These are phyloP conservation scores for Anarhynchus alexandrinus DNA, from an alignment of 2,113 vertebrate species.

Conservation along the genomic window DNA sequence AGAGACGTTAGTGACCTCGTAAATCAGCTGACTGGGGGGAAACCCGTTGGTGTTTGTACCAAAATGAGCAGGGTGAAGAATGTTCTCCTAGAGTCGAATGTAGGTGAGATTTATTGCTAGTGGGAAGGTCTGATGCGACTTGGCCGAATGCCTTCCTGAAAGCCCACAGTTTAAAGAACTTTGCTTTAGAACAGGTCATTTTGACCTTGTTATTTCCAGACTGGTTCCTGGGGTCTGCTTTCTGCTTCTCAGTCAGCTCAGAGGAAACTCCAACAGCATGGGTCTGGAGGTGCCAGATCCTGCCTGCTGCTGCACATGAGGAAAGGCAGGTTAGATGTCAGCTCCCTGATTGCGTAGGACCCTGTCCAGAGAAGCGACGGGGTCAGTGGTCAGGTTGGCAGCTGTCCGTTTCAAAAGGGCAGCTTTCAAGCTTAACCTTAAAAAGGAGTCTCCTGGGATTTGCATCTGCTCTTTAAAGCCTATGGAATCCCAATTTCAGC, in stretches of 20 bases:
- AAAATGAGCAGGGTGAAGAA: neutral
- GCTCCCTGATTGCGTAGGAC: neutral
- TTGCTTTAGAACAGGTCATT: neutral
- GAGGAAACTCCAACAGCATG: neutral
- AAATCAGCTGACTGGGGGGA: neutral
- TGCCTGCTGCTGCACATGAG: neutral
- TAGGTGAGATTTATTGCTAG: neutral
- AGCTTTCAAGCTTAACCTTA: conserved; percentile 42
- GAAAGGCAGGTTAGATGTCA: neutral
- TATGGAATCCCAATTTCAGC: neutral
- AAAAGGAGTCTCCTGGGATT: neutral
- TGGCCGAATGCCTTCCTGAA: neutral
- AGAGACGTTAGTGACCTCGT: neutral
- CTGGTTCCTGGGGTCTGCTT: neutral
- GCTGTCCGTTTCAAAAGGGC: conserved; percentile 2
- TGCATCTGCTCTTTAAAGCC: neutral
- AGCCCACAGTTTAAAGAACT: neutral
- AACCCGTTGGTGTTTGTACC: neutral
- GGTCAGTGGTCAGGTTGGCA: conserved; percentile 33
- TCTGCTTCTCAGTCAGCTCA: neutral
- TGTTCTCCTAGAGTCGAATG: rapidly evolving
- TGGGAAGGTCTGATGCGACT: neutral
- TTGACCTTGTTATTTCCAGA: neutral
- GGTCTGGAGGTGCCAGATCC: neutral
- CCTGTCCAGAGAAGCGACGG: neutral